These are phyloP conservation scores for Tinamus major DNA, from an alignment of 2,797 vertebrate species.

Conservation along the genomic window DNA sequence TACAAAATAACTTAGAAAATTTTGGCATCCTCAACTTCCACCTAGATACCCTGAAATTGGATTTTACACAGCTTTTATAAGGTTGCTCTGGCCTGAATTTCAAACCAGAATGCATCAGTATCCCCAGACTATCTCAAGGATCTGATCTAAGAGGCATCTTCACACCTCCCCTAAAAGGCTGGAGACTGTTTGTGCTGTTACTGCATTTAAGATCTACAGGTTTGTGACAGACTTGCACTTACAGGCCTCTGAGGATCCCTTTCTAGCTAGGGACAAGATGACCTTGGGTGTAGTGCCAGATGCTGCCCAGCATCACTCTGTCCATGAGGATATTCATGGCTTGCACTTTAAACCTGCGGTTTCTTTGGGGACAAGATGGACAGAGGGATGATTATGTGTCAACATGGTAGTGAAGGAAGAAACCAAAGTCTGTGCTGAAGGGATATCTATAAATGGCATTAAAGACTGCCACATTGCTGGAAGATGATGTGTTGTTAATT, in stretches of 20 bases:
- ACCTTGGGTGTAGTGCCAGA: slow-evolving; percentile 45
- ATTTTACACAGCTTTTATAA: slow-evolving; percentile 30
- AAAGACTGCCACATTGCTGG: not conserved
- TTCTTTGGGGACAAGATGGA: not conserved
- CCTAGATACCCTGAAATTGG: not conserved
- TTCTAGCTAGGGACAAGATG: slow-evolving; percentile 13
- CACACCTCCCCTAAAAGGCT: slow-evolving; percentile 60
- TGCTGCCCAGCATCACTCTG: not conserved
- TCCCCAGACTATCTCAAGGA: slow-evolving; percentile 62
- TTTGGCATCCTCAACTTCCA: not conserved
- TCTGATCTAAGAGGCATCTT: slow-evolving; percentile 70
- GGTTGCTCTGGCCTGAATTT: slow-evolving; percentile 42
- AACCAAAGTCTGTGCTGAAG: not conserved
- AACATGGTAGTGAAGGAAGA: not conserved
- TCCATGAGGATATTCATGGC: not conserved
- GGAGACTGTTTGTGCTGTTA: slow-evolving; percentile 39
- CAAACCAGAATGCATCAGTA: slow-evolving; percentile 31
- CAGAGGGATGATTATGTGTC: not conserved
- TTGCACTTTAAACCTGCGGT: not conserved
- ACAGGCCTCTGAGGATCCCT: slow-evolving; percentile 28
- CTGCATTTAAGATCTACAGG: slow-evolving; percentile 47
- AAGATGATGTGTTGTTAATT: not conserved
- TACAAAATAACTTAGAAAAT: not conserved
- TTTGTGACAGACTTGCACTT: slow-evolving; percentile 41
- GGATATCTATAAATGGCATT: not conserved